Evolutionary conservation across 2,797 vertebrate genomes (phyloP).

Genomic region (Coracias cyanogaster): DNA sequence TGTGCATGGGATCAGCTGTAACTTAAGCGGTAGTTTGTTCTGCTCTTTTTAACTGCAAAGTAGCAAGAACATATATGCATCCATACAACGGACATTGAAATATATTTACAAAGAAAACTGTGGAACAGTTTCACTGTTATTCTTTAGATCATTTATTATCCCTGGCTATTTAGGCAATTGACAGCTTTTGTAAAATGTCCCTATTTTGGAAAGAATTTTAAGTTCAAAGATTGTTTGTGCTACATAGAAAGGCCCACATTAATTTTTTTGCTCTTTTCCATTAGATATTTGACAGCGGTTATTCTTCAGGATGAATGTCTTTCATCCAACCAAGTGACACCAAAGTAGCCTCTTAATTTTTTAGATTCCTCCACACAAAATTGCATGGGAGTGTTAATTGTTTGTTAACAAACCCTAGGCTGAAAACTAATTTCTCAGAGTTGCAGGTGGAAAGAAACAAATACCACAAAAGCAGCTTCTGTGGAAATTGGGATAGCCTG

Average conservation of each 20-base stretch:
- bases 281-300: not conserved
- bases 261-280: not conserved
- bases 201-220: not conserved
- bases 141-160: not conserved
- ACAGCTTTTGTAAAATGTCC: not conserved
- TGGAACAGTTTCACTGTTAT: not conserved
- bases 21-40: not conserved
- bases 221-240: not conserved
- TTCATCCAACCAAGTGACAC: not conserved
- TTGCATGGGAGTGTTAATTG: not conserved
- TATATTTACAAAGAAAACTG: not conserved
- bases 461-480: not conserved
- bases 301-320: not conserved
- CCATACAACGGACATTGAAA: not conserved
- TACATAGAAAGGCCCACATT: not conserved
- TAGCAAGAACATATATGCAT: not conserved
- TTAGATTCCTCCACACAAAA: not conserved
- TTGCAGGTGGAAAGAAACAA: not conserved
- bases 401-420: not conserved
- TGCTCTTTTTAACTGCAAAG: not conserved
- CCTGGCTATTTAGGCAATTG: not conserved
- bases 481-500: not conserved
- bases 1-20: not conserved
- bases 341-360: not conserved
- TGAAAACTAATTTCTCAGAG: not conserved